A percentile compares a stretch with the other conserved stretches of the same genome.
These are phyloP conservation scores for Catocala nupta DNA, from an alignment of 2,888 invertebrate species.

Conservation along the genomic window DNA sequence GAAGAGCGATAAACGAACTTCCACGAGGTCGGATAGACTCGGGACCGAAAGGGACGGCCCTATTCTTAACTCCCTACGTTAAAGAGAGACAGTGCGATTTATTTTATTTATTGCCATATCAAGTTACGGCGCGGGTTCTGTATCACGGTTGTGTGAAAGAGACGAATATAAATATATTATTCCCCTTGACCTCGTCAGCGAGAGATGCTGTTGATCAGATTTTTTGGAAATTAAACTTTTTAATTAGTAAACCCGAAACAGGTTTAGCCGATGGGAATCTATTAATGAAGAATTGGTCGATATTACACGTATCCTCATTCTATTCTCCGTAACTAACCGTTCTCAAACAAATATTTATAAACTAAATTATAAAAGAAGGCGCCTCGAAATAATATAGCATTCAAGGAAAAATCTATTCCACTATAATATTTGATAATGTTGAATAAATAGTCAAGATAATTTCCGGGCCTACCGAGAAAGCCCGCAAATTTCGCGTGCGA, in stretches of 20 bases:
- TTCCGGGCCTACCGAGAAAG: constrained; percentile 9
- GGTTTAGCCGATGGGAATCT: constrained; percentile 43
- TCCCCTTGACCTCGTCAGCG: constrained; percentile 61
- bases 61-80: constrained; percentile 28
- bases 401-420: too few species aligned
- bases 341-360: background rate
- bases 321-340: background rate
- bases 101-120: constrained; percentile 84
- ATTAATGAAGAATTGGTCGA: constrained; percentile 26
- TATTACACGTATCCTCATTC: constrained; percentile 12
- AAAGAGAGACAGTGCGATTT: constrained; percentile 63
- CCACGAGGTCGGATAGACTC: constrained; percentile 66
- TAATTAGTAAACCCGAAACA: constrained; percentile 55
- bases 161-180: constrained; percentile 64
- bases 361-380: too few species aligned
- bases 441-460: background rate
- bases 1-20: constrained; percentile 79
- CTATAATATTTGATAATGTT: too few species aligned
- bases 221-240: constrained; percentile 60
- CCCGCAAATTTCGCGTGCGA: constrained; percentile 9
- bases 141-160: constrained; percentile 65
- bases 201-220: constrained; percentile 61
- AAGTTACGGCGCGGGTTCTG: constrained; percentile 70
- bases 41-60: constrained; percentile 60
- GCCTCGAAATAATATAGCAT: too few species aligned